Percentiles rank a stretch among this genome's conserved stretches.
phyloP scores from a whole-genome alignment of 2,113 vertebrate genomes.

The Tapirus terrestris region DNA sequence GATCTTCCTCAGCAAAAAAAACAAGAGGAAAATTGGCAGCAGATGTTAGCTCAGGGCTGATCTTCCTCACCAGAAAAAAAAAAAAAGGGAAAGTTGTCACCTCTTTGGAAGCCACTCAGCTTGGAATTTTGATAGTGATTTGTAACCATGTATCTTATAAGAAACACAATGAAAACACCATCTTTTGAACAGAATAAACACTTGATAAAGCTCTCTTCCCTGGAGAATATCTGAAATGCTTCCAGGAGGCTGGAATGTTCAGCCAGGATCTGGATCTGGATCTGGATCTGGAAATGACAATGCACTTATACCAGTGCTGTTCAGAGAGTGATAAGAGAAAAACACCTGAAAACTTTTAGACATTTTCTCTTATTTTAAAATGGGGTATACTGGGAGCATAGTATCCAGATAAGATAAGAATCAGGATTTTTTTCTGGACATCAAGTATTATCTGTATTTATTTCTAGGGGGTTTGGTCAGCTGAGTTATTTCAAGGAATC shows the following conservation, averaged over 20 bases:
- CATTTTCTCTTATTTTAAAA: not conserved
- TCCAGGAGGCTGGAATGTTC: not conserved
- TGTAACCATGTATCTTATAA: not conserved
- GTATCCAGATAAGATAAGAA: not conserved
- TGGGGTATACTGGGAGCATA: not conserved
- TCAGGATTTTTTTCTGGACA: not conserved
- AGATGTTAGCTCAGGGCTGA: no score
- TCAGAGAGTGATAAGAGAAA: not conserved
- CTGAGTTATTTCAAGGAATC: not conserved
- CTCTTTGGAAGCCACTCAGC: not conserved
- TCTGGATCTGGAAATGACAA: constrained; percentile 49
- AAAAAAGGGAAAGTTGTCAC: not conserved
- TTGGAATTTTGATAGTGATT: not conserved
- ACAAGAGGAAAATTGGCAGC: no score
- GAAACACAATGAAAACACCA: constrained; percentile 49
- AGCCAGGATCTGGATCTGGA: constrained; percentile 44
- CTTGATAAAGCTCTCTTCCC: not conserved
- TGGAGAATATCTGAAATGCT: not conserved
- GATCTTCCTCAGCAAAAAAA: no score
- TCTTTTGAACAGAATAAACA: constrained; percentile 35
- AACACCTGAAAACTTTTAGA: not conserved
- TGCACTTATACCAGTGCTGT: not conserved
- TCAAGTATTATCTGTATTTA: not conserved
- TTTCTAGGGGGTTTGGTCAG: rapidly evolving
- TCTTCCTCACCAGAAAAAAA: no score